These are phyloP conservation scores for Eleginops maclovinus DNA, from an alignment of 2,113 vertebrate species.

Conservation along the genomic window DNA sequence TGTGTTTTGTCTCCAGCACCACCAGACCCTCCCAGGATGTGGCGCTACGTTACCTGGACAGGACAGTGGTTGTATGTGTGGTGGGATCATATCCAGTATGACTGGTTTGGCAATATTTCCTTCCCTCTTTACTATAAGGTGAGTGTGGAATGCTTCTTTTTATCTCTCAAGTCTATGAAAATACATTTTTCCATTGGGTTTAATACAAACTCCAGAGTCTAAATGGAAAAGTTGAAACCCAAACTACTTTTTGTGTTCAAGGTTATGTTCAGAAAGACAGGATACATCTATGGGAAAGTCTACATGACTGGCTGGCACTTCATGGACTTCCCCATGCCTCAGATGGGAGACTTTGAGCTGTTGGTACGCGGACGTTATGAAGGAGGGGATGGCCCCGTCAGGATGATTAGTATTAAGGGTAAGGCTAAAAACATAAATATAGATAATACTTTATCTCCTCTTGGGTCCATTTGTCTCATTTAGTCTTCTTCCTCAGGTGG, in stretches of 20 bases:
- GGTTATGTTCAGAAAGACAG: slow-evolving; percentile 94
- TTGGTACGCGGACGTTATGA: slow-evolving; percentile 96
- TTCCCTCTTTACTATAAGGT: slow-evolving; percentile 83
- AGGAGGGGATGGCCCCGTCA: slow-evolving; percentile 95
- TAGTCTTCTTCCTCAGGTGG: slow-evolving; percentile 75
- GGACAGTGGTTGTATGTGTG: slow-evolving; percentile 93
- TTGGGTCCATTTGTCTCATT: neutral
- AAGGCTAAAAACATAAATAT: slow-evolving; percentile 8
- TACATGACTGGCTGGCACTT: slow-evolving; percentile 95
- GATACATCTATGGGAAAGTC: slow-evolving; percentile 92
- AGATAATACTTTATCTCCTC: neutral
- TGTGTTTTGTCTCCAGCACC: slow-evolving; percentile 87
- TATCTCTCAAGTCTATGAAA: neutral
- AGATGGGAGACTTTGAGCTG: slow-evolving; percentile 91
- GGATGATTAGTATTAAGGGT: slow-evolving; percentile 91
- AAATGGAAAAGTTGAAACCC: neutral
- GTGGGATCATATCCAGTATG: slow-evolving; percentile 94
- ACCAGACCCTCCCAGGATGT: slow-evolving; percentile 90
- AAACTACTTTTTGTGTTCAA: slow-evolving; percentile 53
- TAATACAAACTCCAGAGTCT: neutral
- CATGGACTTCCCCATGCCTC: slow-evolving; percentile 94
- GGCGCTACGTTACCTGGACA: slow-evolving; percentile 86
- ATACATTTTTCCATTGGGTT: neutral
- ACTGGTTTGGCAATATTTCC: slow-evolving; percentile 83
- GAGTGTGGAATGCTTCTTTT: neutral